These are phyloP conservation scores for Siniperca obscura DNA, from an alignment of 2,797 vertebrate species.

Conservation along the genomic window DNA sequence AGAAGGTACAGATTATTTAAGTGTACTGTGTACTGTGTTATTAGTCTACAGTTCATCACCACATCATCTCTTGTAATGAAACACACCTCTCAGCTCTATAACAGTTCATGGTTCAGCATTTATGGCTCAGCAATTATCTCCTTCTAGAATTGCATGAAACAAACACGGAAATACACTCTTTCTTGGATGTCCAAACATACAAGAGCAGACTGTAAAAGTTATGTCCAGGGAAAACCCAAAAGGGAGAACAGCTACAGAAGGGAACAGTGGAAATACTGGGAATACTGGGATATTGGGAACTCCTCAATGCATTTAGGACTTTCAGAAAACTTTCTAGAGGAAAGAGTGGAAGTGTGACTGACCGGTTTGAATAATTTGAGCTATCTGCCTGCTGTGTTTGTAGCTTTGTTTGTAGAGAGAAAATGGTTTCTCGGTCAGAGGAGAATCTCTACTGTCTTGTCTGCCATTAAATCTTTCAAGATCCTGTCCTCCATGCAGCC, in stretches of 20 bases:
- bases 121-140: neutral
- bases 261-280: neutral
- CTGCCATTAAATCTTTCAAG: neutral
- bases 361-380: neutral
- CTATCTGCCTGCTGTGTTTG: neutral
- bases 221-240: neutral
- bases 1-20: neutral
- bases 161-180: neutral
- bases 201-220: neutral
- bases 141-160: neutral
- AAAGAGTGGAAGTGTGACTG: neutral
- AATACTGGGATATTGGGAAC: neutral
- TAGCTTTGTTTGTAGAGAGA: neutral
- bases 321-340: neutral
- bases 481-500: conserved; percentile 20
- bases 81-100: neutral
- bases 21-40: neutral
- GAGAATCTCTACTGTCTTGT: neutral
- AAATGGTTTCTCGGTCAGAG: neutral
- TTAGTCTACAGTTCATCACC: neutral
- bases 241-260: neutral
- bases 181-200: neutral
- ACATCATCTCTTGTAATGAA: neutral
- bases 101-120: neutral
- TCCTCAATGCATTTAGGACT: neutral